These are phyloP conservation scores for Tetranychus piercei DNA, from an alignment of 2,888 invertebrate genomes.

Conservation along the genomic window DNA sequence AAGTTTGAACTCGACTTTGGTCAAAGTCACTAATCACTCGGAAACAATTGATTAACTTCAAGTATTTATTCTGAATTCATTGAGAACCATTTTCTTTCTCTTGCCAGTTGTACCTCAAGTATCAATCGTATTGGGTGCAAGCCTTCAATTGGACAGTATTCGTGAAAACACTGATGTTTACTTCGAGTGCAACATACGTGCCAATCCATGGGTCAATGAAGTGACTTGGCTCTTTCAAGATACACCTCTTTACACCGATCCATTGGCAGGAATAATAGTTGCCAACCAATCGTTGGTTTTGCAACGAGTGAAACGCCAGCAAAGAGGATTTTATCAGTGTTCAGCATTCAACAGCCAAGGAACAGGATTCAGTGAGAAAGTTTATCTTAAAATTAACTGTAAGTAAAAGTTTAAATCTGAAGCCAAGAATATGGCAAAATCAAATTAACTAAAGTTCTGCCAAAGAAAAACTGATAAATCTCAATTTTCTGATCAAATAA, in stretches of 20 bases:
- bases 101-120: slow-evolving; percentile 62
- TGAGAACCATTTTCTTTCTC: too few species aligned
- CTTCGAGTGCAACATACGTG: slow-evolving; percentile 74
- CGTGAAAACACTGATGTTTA: slow-evolving; percentile 81
- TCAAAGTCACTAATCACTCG: too few species aligned
- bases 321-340: slow-evolving; percentile 28
- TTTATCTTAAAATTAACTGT: slow-evolving; percentile 28
- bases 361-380: slow-evolving; percentile 26
- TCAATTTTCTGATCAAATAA: background rate
- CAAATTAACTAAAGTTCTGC: background rate
- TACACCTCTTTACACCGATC: slow-evolving; percentile 25
- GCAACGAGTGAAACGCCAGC: slow-evolving; percentile 27
- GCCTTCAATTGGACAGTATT: slow-evolving; percentile 57
- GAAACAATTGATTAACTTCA: too few species aligned
- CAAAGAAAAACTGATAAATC: background rate
- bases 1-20: too few species aligned
- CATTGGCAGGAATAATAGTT: slow-evolving; percentile 27
- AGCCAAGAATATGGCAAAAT: background rate
- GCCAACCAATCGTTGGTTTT: slow-evolving; percentile 28
- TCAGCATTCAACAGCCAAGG: slow-evolving; percentile 28
- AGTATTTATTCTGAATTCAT: too few species aligned
- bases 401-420: slow-evolving; percentile 20
- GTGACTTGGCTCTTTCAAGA: slow-evolving; percentile 47
- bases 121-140: slow-evolving; percentile 58
- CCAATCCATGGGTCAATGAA: slow-evolving; percentile 65